These are phyloP conservation scores for Dryas iulia DNA, from an alignment of 1,140 invertebrate species.

Conservation along the genomic window DNA sequence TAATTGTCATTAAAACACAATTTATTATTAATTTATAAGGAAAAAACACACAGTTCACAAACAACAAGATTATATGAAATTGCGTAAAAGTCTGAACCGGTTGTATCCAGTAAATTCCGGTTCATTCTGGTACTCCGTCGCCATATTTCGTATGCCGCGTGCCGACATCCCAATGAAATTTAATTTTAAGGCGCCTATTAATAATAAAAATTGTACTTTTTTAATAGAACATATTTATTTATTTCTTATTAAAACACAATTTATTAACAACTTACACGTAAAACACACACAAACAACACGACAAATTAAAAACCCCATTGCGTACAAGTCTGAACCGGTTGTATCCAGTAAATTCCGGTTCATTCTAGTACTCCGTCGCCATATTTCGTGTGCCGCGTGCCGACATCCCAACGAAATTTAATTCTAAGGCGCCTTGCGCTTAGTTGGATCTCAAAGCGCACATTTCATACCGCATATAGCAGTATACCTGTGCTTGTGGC, in stretches of 20 bases:
- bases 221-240: too few species aligned
- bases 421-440: slow-evolving; percentile 36
- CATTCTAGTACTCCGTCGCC: slow-evolving; percentile 29
- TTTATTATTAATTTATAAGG: neutral
- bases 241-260: too few species aligned
- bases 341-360: slow-evolving; percentile 37
- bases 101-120: slow-evolving; percentile 37
- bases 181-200: slow-evolving; percentile 37
- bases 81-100: slow-evolving; percentile 23
- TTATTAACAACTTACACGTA: neutral
- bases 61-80: slow-evolving; percentile 7
- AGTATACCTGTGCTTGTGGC: slow-evolving; percentile 19
- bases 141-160: slow-evolving; percentile 35
- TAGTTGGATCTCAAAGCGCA: slow-evolving; percentile 36
- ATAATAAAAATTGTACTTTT: too few species aligned
- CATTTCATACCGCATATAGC: slow-evolving; percentile 30
- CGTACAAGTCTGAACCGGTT: slow-evolving; percentile 25
- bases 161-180: slow-evolving; percentile 35
- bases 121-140: slow-evolving; percentile 29
- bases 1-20: too few species aligned
- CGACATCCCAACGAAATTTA: slow-evolving; percentile 36
- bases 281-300: neutral
- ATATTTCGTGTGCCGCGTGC: slow-evolving; percentile 36
- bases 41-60: neutral
- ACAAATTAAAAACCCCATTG: slow-evolving; percentile 23